These are phyloP conservation scores for Eolophus roseicapilla DNA, from an alignment of 2,113 vertebrate genomes.

Conservation along the genomic window DNA sequence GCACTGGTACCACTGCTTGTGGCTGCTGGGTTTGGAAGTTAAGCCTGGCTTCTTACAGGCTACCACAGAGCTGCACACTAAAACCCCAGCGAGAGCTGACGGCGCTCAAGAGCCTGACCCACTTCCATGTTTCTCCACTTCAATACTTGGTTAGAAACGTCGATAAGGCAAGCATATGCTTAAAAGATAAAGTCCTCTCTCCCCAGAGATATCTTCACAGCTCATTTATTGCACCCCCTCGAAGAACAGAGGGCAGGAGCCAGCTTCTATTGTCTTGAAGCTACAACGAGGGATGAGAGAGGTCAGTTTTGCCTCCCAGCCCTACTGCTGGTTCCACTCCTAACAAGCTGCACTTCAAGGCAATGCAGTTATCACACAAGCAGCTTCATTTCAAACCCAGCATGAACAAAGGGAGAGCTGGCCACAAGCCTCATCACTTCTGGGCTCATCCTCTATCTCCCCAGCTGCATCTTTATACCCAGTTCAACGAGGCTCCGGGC, in stretches of 20 bases:
- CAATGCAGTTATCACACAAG: neutral
- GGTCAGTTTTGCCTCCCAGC: neutral
- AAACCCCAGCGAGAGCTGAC: fast-evolving
- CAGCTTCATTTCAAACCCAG: neutral
- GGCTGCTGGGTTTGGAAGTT: neutral
- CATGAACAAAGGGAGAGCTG: neutral
- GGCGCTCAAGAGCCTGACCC: neutral
- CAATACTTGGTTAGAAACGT: neutral
- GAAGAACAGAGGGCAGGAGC: neutral
- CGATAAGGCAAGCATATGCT: neutral
- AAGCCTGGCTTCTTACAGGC: neutral
- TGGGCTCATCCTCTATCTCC: neutral
- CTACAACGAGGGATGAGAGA: neutral
- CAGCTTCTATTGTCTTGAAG: neutral
- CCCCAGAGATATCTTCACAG: neutral
- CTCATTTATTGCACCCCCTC: neutral
- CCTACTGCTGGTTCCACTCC: neutral
- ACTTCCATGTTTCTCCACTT: neutral
- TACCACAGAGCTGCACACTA: fast-evolving
- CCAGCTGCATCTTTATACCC: neutral
- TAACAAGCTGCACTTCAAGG: neutral
- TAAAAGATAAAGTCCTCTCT: neutral
- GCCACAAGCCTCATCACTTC: neutral
- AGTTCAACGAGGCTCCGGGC: neutral
- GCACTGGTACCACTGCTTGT: fast-evolving